A percentile compares a stretch with the other conserved stretches of the same genome.
phyloP scores from a whole-genome alignment of 2,113 vertebrate genomes.

The Antechinus stuartii region DNA sequence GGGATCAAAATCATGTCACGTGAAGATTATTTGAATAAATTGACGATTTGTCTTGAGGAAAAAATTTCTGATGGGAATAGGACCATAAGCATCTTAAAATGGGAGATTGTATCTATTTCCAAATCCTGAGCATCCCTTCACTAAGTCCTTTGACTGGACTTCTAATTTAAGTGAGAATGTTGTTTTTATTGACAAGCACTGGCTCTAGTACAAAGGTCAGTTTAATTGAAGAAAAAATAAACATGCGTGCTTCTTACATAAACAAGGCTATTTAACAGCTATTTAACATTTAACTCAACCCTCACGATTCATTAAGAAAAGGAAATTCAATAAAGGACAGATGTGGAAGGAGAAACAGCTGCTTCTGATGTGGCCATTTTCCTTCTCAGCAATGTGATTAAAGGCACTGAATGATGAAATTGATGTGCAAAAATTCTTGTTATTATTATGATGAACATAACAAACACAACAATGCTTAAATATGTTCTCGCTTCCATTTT shows the following conservation, averaged over 20 bases:
- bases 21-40: too few species aligned
- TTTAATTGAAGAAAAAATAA: slow-evolving; percentile 90
- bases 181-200: slow-evolving; percentile 57
- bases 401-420: slow-evolving; percentile 64
- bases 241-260: slow-evolving; percentile 82
- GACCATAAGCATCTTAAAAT: background rate
- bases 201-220: slow-evolving; percentile 65
- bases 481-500: slow-evolving; percentile 15
- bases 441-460: slow-evolving; percentile 20
- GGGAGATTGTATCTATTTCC: slow-evolving; percentile 66
- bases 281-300: slow-evolving; percentile 88
- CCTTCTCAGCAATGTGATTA: slow-evolving; percentile 10
- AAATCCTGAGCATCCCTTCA: slow-evolving; percentile 77
- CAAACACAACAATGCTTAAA: background rate
- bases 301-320: slow-evolving; percentile 91
- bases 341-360: slow-evolving; percentile 67
- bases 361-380: slow-evolving; percentile 34
- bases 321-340: slow-evolving; percentile 84
- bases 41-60: too few species aligned
- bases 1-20: background rate
- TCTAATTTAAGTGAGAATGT: slow-evolving; percentile 10
- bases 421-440: slow-evolving; percentile 40
- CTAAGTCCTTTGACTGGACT: slow-evolving; percentile 72
- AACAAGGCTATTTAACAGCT: slow-evolving; percentile 87
- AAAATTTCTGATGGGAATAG: too few species aligned